Percentiles rank a stretch among this genome's conserved stretches.
Conservation (phyloP, 1,140 invertebrate genomes). For the Caerostris darwini region DNA sequence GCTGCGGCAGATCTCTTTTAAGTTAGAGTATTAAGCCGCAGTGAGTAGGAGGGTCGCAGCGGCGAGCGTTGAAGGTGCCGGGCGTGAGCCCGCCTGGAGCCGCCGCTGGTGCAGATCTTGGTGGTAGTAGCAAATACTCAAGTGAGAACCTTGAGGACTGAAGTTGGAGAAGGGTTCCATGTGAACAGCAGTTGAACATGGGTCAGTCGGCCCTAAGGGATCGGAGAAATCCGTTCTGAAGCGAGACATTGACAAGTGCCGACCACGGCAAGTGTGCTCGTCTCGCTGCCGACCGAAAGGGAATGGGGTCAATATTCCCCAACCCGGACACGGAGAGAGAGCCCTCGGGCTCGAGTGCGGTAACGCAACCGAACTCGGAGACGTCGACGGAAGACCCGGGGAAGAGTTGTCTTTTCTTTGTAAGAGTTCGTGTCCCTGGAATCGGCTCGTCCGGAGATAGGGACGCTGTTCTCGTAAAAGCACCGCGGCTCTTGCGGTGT, state of each 20-base stretch:
- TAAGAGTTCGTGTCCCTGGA: slow-evolving; percentile 58
- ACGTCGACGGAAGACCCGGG: background rate
- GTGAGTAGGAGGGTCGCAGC: slow-evolving; percentile 89
- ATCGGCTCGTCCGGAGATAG: slow-evolving; percentile 25
- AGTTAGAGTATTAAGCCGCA: slow-evolving; percentile 82
- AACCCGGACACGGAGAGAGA: slow-evolving; percentile 7
- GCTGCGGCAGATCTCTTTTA: slow-evolving; percentile 82
- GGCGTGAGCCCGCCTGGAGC: slow-evolving; percentile 79
- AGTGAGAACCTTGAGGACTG: slow-evolving; percentile 86
- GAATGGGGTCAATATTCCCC: slow-evolving; percentile 27
- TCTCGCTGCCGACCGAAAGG: slow-evolving; percentile 55
- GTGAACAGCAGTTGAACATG: slow-evolving; percentile 79
- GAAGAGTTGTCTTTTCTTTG: slow-evolving; percentile 58
- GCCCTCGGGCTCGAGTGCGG: background rate
- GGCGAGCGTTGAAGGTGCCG: slow-evolving; percentile 89
- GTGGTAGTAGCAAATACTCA: slow-evolving; percentile 83
- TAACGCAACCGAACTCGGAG: slow-evolving; percentile 3
- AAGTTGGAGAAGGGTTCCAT: slow-evolving; percentile 91
- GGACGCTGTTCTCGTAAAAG: slow-evolving; percentile 42
- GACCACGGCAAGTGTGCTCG: background rate
- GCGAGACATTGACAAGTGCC: background rate
- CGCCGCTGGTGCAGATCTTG: slow-evolving; percentile 68
- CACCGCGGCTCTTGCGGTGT: slow-evolving; percentile 14
- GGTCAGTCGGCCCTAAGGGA: slow-evolving; percentile 48
- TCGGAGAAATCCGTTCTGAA: slow-evolving; percentile 45